Evolutionary conservation across 2,888 invertebrate genomes (phyloP).

Genomic region (Melieria crassipennis): DNA sequence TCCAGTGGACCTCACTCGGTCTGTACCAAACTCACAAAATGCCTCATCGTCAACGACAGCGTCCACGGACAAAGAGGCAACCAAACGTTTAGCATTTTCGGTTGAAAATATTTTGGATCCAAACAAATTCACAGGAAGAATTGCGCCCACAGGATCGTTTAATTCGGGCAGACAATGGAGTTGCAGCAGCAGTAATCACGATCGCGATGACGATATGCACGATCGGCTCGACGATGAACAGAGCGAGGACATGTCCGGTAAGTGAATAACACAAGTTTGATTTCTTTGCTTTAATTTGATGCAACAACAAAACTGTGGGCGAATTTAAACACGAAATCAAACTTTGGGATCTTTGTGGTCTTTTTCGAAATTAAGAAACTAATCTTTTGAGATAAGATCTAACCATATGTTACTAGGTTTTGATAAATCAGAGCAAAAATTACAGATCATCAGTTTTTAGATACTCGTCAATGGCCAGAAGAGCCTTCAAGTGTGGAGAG

Average conservation of each 20-base stretch:
- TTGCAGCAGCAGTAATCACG: slow-evolving; percentile 61
- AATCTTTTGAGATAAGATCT: no score
- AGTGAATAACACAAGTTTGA: slow-evolving; percentile 53
- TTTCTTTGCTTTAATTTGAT: background rate
- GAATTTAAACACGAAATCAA: background rate
- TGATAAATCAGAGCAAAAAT: no score
- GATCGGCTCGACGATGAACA: slow-evolving; percentile 64
- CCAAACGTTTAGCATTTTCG: slow-evolving; percentile 80
- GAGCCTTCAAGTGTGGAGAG: no score
- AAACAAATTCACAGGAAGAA: slow-evolving; percentile 84
- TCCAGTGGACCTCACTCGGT: slow-evolving; percentile 65
- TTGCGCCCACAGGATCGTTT: slow-evolving; percentile 44
- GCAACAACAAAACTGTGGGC: background rate
- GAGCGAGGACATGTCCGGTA: slow-evolving; percentile 68
- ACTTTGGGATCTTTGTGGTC: background rate
- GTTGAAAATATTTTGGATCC: slow-evolving; percentile 92
- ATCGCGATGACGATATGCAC: slow-evolving; percentile 65
- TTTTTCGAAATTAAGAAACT: background rate
- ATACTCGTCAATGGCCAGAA: no score
- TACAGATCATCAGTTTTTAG: no score
- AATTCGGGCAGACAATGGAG: slow-evolving; percentile 65
- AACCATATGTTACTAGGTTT: no score
- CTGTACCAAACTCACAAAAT: slow-evolving; percentile 52
- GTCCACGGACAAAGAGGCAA: slow-evolving; percentile 61
- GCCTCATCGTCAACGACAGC: slow-evolving; percentile 56